Evolutionary conservation across 2,888 invertebrate genomes (phyloP).

Genomic region (Drosophila testacea): DNA sequence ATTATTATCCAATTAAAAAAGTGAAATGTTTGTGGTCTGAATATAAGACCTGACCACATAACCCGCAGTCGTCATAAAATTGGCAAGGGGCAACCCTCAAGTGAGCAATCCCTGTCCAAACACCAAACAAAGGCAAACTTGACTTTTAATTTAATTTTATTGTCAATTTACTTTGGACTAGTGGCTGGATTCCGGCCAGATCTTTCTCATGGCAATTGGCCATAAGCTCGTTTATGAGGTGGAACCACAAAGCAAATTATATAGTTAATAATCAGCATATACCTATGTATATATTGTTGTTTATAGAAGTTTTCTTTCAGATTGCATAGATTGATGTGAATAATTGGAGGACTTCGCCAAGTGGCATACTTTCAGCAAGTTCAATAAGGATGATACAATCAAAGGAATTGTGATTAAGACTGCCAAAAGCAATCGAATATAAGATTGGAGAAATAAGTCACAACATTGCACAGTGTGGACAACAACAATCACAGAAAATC

Average conservation of each 20-base stretch:
- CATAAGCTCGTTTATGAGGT: not conserved
- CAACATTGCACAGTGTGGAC: conserved; percentile 7
- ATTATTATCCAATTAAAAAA: conserved; percentile 64
- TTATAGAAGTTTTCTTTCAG: not conserved
- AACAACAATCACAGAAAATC: conserved; percentile 63
- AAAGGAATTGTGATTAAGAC: conserved; percentile 34
- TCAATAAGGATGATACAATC: conserved; percentile 30
- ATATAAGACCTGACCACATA: conserved; percentile 62
- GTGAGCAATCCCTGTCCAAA: not conserved
- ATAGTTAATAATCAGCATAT: conserved; percentile 31
- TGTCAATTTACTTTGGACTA: conserved; percentile 35
- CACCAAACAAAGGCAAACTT: not conserved
- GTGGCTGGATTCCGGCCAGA: not conserved
- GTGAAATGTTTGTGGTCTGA: conserved; percentile 52
- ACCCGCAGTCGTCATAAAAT: conserved; percentile 48
- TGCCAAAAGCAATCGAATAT: conserved; percentile 31
- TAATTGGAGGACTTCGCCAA: not conserved
- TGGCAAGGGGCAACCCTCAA: not conserved
- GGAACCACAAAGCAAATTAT: conserved; percentile 59
- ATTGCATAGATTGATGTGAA: not conserved
- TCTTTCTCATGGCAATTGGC: conserved; percentile 14
- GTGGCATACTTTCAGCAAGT: conserved; percentile 1
- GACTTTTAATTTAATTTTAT: conserved; percentile 38
- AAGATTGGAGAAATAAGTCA: conserved; percentile 15
- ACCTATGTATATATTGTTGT: not conserved